A percentile compares a stretch with the other conserved stretches of the same genome.
These are phyloP conservation scores for Shinisaurus crocodilurus DNA, from an alignment of 2,113 vertebrate genomes.

Conservation along the genomic window DNA sequence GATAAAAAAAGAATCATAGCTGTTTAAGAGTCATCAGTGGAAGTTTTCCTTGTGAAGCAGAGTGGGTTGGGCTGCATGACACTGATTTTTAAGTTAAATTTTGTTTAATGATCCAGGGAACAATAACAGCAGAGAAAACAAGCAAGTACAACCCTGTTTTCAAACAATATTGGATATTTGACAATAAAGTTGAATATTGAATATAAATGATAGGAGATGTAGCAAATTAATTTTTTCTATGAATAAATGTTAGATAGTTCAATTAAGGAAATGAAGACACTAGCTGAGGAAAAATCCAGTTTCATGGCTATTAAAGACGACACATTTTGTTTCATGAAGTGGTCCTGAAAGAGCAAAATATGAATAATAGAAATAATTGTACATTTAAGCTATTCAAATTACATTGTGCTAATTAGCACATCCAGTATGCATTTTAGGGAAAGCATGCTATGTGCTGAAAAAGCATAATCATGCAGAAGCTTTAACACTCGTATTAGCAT, in stretches of 20 bases:
- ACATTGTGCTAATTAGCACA: conserved; percentile 57
- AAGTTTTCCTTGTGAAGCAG: background rate
- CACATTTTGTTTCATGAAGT: conserved; percentile 54
- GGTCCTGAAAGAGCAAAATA: conserved; percentile 51
- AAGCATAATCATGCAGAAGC: conserved; percentile 37
- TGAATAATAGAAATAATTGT: conserved; percentile 63
- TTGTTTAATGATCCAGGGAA: conserved; percentile 48
- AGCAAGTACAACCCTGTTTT: conserved; percentile 45
- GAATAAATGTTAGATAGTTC: conserved; percentile 39
- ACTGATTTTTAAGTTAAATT: background rate
- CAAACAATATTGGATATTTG: conserved; percentile 41
- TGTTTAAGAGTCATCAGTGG: background rate
- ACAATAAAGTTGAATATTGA: conserved; percentile 51
- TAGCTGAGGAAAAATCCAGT: conserved; percentile 37
- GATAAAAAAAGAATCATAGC: background rate
- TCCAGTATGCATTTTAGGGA: conserved; percentile 53
- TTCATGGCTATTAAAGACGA: conserved; percentile 44
- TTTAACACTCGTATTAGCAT: conserved; percentile 29
- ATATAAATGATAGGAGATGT: conserved; percentile 41
- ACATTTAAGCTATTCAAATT: conserved; percentile 54
- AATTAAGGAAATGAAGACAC: conserved; percentile 38
- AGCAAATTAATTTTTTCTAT: conserved; percentile 44
- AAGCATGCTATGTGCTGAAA: conserved; percentile 41
- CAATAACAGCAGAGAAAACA: conserved; percentile 39
- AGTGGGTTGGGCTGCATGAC: background rate